phyloP scores from a whole-genome alignment of 2,113 vertebrate species.

The Eclectus roratus region DNA sequence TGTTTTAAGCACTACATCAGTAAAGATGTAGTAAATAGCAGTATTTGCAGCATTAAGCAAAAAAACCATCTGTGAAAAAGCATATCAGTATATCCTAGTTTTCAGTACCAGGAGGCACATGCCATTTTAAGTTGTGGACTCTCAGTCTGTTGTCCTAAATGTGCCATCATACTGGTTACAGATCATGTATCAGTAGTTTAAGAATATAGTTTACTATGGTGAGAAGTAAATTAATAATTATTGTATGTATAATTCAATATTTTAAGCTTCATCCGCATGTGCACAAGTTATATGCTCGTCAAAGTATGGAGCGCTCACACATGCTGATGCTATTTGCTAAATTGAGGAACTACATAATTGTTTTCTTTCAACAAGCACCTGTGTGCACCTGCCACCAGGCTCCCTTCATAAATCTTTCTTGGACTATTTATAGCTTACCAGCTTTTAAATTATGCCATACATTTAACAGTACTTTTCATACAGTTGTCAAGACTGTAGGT shows the following conservation, averaged over 20 bases:
- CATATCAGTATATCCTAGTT: background rate
- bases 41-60: background rate
- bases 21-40: background rate
- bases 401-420: background rate
- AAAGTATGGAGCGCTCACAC: background rate
- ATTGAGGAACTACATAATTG: background rate
- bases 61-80: background rate
- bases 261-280: background rate
- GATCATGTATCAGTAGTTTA: background rate
- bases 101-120: background rate
- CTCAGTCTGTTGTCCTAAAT: background rate
- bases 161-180: background rate
- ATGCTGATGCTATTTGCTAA: background rate
- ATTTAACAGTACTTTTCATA: background rate
- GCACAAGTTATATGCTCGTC: background rate
- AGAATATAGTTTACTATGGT: background rate
- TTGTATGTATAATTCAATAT: background rate
- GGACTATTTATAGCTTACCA: background rate
- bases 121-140: background rate
- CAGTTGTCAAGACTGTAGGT: background rate
- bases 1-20: background rate
- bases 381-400: background rate
- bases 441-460: background rate
- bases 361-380: background rate
- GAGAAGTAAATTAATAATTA: background rate